Evolutionary conservation across 2,888 invertebrate species (phyloP), one percentile per base, ranked within the genome.

Genomic region (Ophioninae sp.): DNA sequence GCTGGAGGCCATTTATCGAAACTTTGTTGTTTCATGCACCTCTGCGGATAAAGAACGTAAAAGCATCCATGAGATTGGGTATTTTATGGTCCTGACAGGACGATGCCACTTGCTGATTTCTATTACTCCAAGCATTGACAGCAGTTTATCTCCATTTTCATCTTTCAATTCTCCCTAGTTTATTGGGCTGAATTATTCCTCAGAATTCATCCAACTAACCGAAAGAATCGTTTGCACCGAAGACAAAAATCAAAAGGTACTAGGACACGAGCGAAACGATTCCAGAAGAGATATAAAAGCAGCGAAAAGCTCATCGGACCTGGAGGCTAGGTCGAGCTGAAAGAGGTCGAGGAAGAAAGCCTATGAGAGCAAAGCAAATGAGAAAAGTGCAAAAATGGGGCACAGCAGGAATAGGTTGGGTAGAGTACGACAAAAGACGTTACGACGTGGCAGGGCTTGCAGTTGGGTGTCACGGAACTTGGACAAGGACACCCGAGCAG

Each of bases 401-500:
- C 51, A 13, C 23, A 58, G 76, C 51, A 23, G 30, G 41, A 41
- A 17, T 41, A 61, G 64, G 59, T 23, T 58, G 59, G n/a, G 22
- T 13, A 69, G 37, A 58, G 20, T 20, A 58, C 17, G 69, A 75
- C n/a, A 75, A 79, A 41, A 75, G 78, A 20, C 73, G 69, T 39
- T 58, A 77, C 65, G 41, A 37, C 56, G 30, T 56, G 51, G 63
- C 10, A 44, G 20, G 56, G 61, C 51, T 71, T 61, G 67, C 74
- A 78, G 80, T 67, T 81, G 72, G 56, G 58, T 61, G 59, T 22
- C 75, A 67, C 75, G 22, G 41, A 67, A 39, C 44, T 22, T 44
- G 41, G 79, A 39, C 13, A 30, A 63, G 82, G 59, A 59, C 71
- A 63, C 41, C 44, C 30, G 79, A 73, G 67, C 58, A 61, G 51